A percentile compares a stretch with the other conserved stretches of the same genome.
phyloP scores from a whole-genome alignment of 2,113 vertebrate genomes.

The Takifugu flavidus region DNA sequence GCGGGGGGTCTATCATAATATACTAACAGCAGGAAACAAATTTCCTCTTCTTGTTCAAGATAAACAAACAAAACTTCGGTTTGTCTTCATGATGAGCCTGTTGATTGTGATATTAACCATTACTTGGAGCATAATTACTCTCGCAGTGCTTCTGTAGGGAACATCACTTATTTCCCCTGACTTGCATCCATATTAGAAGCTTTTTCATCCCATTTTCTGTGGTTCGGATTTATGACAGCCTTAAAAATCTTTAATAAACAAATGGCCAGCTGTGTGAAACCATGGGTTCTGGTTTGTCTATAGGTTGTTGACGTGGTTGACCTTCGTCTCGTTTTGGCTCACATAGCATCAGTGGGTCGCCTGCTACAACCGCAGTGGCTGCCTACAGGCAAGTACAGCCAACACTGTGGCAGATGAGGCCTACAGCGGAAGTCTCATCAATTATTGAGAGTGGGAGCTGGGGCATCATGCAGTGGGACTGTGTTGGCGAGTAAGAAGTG shows the following conservation, averaged over 20 bases:
- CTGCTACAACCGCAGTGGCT: slow-evolving; percentile 30
- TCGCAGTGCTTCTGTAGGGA: too few species aligned
- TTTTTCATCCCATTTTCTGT: slow-evolving; percentile 17
- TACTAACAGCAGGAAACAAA: too few species aligned
- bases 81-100: neutral
- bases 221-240: slow-evolving; percentile 52
- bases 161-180: too few species aligned
- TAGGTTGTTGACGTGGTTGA: slow-evolving; percentile 42
- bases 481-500: slow-evolving; percentile 47
- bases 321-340: slow-evolving; percentile 42
- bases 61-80: too few species aligned
- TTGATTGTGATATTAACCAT: neutral
- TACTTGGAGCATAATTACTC: neutral
- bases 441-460: slow-evolving; percentile 57
- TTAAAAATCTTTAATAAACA: slow-evolving; percentile 60
- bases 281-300: slow-evolving; percentile 39
- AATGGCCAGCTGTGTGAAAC: slow-evolving; percentile 40
- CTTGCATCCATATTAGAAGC: too few species aligned
- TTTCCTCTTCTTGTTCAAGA: neutral
- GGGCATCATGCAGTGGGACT: slow-evolving; percentile 50
- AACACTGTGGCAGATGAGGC: slow-evolving; percentile 50
- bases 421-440: slow-evolving; percentile 58
- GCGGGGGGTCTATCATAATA: too few species aligned
- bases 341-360: slow-evolving; percentile 46
- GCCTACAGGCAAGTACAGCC: slow-evolving; percentile 34